Percentiles rank a stretch among this genome's conserved stretches.
Conservation (phyloP, 2,113 vertebrate genomes). For the Mesoclemmys tuberculata region DNA sequence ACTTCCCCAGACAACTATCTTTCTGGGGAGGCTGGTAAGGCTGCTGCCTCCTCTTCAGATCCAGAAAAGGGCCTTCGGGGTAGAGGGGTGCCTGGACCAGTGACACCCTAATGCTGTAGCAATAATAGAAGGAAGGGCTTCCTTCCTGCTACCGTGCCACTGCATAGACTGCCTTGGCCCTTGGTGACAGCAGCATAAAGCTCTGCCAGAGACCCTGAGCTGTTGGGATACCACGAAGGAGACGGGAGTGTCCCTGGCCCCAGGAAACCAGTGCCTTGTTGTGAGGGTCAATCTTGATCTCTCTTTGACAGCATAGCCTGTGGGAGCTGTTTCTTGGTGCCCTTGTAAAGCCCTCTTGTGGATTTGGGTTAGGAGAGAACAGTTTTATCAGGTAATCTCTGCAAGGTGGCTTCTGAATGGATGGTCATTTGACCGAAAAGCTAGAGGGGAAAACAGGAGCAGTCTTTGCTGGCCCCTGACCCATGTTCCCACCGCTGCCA, state of each 20-base stretch:
- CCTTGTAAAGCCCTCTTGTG: neutral
- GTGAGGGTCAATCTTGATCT: neutral
- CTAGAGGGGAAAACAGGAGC: fast-evolving
- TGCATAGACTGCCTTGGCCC: neutral
- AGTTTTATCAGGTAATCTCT: neutral
- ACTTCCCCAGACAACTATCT: neutral
- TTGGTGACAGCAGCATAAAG: neutral
- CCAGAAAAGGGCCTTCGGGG: neutral
- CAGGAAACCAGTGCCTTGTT: neutral
- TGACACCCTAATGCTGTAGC: neutral
- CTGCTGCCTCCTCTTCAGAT: neutral
- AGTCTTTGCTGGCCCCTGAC: neutral
- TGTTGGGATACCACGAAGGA: neutral
- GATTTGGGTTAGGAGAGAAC: neutral
- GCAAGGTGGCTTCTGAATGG: neutral
- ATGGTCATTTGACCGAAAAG: neutral
- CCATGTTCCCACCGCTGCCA: neutral
- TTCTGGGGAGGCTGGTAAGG: neutral
- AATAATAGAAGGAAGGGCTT: neutral
- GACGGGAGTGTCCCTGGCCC: too few species aligned
- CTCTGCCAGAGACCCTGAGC: neutral
- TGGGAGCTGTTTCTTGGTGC: neutral
- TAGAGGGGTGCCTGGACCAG: neutral
- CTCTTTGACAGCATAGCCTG: neutral
- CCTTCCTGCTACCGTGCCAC: neutral